phyloP scores from a whole-genome alignment of 2,797 vertebrate species.

The Balearica regulorum region DNA sequence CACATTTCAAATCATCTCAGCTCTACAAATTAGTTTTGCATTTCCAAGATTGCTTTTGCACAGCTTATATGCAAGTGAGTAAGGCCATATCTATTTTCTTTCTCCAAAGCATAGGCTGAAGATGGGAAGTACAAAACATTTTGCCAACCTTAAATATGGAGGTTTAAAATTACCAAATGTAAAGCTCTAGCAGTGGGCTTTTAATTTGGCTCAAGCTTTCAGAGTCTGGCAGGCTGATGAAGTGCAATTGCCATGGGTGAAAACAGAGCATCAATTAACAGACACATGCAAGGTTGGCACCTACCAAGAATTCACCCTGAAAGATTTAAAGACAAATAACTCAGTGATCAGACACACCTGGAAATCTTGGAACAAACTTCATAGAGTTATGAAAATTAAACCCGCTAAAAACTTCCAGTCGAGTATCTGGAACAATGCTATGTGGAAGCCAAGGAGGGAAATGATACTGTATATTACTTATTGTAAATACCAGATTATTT shows the following conservation, averaged over 20 bases:
- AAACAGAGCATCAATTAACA: conserved; percentile 69
- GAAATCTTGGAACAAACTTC: conserved; percentile 69
- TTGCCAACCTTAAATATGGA: conserved; percentile 44
- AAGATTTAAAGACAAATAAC: conserved; percentile 69
- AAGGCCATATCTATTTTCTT: background rate
- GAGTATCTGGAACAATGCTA: conserved; percentile 25
- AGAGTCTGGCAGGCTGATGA: conserved; percentile 61
- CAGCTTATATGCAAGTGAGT: background rate
- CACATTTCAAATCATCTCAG: background rate
- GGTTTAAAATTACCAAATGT: conserved; percentile 53
- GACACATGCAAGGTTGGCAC: conserved; percentile 62
- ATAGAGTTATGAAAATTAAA: conserved; percentile 63
- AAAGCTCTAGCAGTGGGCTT: conserved; percentile 55
- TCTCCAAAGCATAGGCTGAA: background rate
- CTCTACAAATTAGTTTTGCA: background rate
- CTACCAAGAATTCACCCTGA: conserved; percentile 61
- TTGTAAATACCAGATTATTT: conserved; percentile 41
- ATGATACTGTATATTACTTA: background rate
- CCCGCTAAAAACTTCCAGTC: conserved; percentile 48
- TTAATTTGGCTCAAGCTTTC: conserved; percentile 58
- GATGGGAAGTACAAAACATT: conserved; percentile 10
- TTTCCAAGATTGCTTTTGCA: background rate
- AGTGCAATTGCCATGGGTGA: conserved; percentile 65
- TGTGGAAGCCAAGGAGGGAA: conserved; percentile 11
- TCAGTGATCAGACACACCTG: conserved; percentile 66